phyloP scores from a whole-genome alignment of 2,797 vertebrate species.

The Takifugu ocellatus region DNA sequence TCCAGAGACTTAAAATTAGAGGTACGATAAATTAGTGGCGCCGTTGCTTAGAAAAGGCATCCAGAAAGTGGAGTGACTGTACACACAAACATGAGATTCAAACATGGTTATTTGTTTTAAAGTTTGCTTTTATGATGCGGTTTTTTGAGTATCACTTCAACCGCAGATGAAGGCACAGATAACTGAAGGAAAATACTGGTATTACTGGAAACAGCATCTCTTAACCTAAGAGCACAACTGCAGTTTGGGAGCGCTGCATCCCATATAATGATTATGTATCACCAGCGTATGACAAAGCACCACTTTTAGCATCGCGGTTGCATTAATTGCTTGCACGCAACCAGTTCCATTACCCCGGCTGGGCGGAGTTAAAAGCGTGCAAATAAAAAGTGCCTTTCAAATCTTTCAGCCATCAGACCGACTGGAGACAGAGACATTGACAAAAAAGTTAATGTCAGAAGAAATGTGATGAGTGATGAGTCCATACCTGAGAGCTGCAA shows the following conservation, averaged over 20 bases:
- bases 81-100: slow-evolving; percentile 35
- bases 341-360: slow-evolving; percentile 79
- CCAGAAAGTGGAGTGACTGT: slow-evolving; percentile 53
- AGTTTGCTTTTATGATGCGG: slow-evolving; percentile 7
- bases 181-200: slow-evolving; percentile 3
- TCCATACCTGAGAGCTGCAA: slow-evolving; percentile 67
- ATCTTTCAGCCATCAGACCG: slow-evolving; percentile 79
- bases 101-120: slow-evolving; percentile 32
- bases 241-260: slow-evolving; percentile 64
- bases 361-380: slow-evolving; percentile 77
- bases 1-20: slow-evolving; percentile 71
- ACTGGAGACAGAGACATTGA: slow-evolving; percentile 81
- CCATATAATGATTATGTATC: slow-evolving; percentile 81
- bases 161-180: slow-evolving; percentile 14
- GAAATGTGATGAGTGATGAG: slow-evolving; percentile 74
- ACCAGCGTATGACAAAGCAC: slow-evolving; percentile 80
- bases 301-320: slow-evolving; percentile 82
- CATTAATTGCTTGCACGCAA: slow-evolving; percentile 78
- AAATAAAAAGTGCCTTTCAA: slow-evolving; percentile 81
- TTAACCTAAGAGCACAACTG: slow-evolving; percentile 50
- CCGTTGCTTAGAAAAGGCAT: slow-evolving; percentile 56
- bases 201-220: slow-evolving; percentile 42
- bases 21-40: slow-evolving; percentile 63
- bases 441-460: slow-evolving; percentile 80
- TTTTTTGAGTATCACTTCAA: slow-evolving; percentile 13